Evolutionary conservation across 53 echinoderm and acorn worm genomes (phyloP).

Genomic region (Pentamera pediparva): DNA sequence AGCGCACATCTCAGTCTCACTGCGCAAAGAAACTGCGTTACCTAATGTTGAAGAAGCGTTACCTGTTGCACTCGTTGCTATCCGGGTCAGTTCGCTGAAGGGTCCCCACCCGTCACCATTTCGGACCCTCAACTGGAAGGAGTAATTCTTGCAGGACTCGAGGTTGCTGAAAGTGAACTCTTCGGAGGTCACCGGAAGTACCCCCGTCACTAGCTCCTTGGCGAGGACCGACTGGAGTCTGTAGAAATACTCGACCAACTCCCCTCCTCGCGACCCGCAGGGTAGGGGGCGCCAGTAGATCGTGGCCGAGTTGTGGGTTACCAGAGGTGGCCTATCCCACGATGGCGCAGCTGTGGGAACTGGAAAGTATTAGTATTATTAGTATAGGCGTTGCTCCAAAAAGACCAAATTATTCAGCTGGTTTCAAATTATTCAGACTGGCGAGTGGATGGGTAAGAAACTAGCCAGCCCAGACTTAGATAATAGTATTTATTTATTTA

Average conservation of each 20-base stretch:
- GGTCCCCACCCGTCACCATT: slow-evolving; percentile 58
- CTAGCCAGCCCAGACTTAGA: too few species aligned
- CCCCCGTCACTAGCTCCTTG: slow-evolving; percentile 22
- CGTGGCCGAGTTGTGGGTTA: slow-evolving; percentile 23
- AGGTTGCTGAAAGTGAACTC: slow-evolving; percentile 33
- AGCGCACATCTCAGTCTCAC: too few species aligned
- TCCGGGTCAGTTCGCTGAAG: slow-evolving; percentile 38
- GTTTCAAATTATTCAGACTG: background rate
- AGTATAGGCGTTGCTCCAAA: background rate
- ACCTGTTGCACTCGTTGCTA: slow-evolving; percentile 31
- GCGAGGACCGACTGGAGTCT: slow-evolving; percentile 9
- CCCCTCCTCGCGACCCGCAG: slow-evolving; percentile 38
- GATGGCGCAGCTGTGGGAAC: slow-evolving; percentile 29
- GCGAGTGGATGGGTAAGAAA: background rate
- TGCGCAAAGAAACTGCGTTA: too few species aligned
- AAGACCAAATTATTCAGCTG: background rate
- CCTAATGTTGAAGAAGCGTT: background rate
- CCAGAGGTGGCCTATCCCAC: background rate
- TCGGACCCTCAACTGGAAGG: slow-evolving; percentile 52
- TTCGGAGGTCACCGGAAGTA: background rate
- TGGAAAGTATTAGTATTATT: too few species aligned
- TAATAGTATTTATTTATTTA: too few species aligned
- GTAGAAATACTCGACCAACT: slow-evolving; percentile 34
- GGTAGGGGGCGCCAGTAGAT: slow-evolving; percentile 39
- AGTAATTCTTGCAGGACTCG: slow-evolving; percentile 53